Evolutionary conservation across 2,113 vertebrate species (phyloP), one percentile per base, ranked within the genome.

Genomic region (Columba janthina): DNA sequence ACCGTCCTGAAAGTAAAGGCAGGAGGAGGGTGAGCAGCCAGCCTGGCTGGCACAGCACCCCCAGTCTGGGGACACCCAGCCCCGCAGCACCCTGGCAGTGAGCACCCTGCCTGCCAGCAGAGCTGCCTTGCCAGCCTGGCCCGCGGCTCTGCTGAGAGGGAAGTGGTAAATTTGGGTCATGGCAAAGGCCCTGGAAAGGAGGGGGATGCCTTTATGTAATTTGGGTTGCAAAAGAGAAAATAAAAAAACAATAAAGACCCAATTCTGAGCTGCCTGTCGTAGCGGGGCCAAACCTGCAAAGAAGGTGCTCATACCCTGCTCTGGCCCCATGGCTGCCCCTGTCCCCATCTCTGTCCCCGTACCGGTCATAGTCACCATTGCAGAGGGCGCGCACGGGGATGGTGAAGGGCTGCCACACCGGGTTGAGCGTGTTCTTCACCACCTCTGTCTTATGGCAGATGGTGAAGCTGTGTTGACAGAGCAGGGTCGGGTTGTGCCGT

Each of bases 291-390:
- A 42, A 42, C 66, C 84, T 20, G 6, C 1, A 1, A 21, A 31
- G n/a, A 16, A 57, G 42, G 28, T 44, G 42, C 42, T 44, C 42
- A 17, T 44, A 44, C 16, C 42, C 42, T 28, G 65, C 26, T 56
- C n/a, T 19, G 36, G 40, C 29, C 51, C 50, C 36, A 18, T 0
- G 1, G 65, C 57, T 58, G 20, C 38, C 85, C 50, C 28, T 5
- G 5, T 69, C 77, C 46, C 40, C 40, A 40, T 40, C 40, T 13
- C 42, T 44, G 42, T 44, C 16, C 42, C 42, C 42, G 16, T 44
- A 96, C 99, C 99, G 99, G 98, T 99, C 99, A 4, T 99, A 99
- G 98, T 99, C 99, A 7, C 99, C 99, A 0, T 99, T 99, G 98
- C 99, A 99, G 92, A 99, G 98, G 7, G 99, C 98, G 11, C 99